These are phyloP conservation scores for Lobophora halterata DNA, from an alignment of 2,888 invertebrate species.

Conservation along the genomic window DNA sequence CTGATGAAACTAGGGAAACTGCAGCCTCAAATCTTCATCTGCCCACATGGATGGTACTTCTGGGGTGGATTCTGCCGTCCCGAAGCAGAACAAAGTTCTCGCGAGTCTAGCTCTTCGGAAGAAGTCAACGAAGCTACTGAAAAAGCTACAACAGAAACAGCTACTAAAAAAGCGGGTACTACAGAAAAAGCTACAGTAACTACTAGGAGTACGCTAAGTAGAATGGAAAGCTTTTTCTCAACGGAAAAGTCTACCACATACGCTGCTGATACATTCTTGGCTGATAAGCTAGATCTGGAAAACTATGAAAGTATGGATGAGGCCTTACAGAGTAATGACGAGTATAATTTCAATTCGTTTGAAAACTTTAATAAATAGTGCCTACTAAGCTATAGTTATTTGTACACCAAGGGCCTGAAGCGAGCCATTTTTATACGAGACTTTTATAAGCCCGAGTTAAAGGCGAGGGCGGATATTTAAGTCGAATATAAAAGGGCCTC, in stretches of 20 bases:
- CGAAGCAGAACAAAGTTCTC: slow-evolving; percentile 35
- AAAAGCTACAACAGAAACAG: slow-evolving; percentile 11
- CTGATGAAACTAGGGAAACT: slow-evolving; percentile 45
- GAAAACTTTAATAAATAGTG: slow-evolving; percentile 35
- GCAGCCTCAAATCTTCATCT: slow-evolving; percentile 67
- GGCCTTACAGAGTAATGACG: slow-evolving; percentile 35
- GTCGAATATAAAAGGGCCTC: too few species aligned
- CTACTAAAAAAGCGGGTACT: slow-evolving; percentile 22
- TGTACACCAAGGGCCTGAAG: too few species aligned
- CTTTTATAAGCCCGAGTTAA: too few species aligned
- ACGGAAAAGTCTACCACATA: slow-evolving; percentile 57
- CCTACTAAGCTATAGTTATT: not conserved
- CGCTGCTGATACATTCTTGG: slow-evolving; percentile 64
- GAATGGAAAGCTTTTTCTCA: slow-evolving; percentile 56
- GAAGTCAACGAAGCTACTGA: too few species aligned
- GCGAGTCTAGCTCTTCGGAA: slow-evolving; percentile 10
- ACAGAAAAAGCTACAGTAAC: slow-evolving; percentile 13
- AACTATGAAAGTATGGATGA: slow-evolving; percentile 61
- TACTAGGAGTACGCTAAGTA: slow-evolving; percentile 32
- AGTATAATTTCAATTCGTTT: slow-evolving; percentile 50
- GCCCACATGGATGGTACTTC: slow-evolving; percentile 71
- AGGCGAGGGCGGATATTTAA: too few species aligned
- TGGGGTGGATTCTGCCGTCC: slow-evolving; percentile 61
- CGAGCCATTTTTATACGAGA: too few species aligned
- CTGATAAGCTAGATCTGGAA: slow-evolving; percentile 63